Conservation (phyloP, 2,113 vertebrate genomes). For the Cheirogaleus medius region DNA sequence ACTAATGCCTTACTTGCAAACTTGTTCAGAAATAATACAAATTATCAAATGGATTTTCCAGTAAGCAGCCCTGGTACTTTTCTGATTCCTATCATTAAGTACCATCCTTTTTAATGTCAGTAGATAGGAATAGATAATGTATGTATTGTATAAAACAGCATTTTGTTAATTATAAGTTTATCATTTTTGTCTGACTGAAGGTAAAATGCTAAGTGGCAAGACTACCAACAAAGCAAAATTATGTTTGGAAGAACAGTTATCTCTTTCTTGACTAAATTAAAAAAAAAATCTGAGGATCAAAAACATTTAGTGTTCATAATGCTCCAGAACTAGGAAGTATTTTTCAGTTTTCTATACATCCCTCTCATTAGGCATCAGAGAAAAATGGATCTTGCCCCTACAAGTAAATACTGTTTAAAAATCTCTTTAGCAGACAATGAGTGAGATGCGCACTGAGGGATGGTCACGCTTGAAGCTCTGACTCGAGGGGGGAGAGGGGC, state of each 20-base stretch:
- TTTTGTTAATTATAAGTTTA: neutral
- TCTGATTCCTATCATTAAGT: neutral
- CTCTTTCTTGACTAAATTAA: neutral
- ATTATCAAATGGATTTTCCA: neutral
- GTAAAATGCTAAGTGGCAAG: neutral
- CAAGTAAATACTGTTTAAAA: neutral
- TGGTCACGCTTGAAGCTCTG: no score
- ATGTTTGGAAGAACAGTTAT: neutral
- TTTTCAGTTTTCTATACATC: neutral
- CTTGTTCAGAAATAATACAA: neutral
- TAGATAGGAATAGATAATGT: conserved; percentile 84
- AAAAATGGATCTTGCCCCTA: neutral
- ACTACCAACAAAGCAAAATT: neutral
- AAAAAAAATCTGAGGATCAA: neutral
- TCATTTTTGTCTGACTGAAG: neutral
- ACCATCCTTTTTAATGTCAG: neutral
- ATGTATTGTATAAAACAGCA: neutral
- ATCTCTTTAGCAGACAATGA: no score
- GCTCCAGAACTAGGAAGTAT: neutral
- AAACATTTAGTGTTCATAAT: neutral
- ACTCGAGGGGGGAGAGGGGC: no score
- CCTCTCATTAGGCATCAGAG: neutral
- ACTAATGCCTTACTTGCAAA: neutral
- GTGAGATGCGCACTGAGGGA: no score
- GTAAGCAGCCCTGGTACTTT: neutral